Conservation (phyloP, 1,140 invertebrate genomes). For the Riptortus pedestris region DNA sequence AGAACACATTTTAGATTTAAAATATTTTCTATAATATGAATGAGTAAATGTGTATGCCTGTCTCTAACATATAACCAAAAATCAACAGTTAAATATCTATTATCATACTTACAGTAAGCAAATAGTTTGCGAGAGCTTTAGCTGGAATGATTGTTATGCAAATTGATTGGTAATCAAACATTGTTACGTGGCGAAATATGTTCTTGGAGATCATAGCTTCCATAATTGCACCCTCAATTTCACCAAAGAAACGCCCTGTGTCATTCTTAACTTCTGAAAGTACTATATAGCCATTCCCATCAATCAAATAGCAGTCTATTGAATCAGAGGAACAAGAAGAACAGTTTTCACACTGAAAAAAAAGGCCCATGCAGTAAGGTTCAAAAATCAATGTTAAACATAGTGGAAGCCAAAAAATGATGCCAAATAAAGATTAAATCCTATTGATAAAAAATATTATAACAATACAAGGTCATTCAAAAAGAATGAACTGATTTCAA, state of each 20-base stretch:
- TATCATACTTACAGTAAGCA: slow-evolving; percentile 38
- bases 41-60: not conserved
- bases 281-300: slow-evolving; percentile 82
- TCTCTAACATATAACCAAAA: not conserved
- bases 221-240: slow-evolving; percentile 68
- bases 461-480: not conserved
- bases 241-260: slow-evolving; percentile 75
- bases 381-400: not conserved
- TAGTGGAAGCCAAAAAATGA: not conserved
- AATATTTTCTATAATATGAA: not conserved
- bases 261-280: slow-evolving; percentile 56
- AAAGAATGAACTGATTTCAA: not conserved
- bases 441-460: not conserved
- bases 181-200: slow-evolving; percentile 61
- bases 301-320: slow-evolving; percentile 72
- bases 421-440: not conserved
- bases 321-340: slow-evolving; percentile 43
- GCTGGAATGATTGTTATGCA: slow-evolving; percentile 44
- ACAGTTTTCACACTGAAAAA: slow-evolving; percentile 25
- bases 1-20: not conserved
- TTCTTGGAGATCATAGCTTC: slow-evolving; percentile 58
- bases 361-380: not conserved
- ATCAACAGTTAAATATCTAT: too few species aligned
- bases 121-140: slow-evolving; percentile 34
- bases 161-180: slow-evolving; percentile 79